Evolutionary conservation across 1,140 invertebrate species (phyloP).

Genomic region (Vanessa atalanta): DNA sequence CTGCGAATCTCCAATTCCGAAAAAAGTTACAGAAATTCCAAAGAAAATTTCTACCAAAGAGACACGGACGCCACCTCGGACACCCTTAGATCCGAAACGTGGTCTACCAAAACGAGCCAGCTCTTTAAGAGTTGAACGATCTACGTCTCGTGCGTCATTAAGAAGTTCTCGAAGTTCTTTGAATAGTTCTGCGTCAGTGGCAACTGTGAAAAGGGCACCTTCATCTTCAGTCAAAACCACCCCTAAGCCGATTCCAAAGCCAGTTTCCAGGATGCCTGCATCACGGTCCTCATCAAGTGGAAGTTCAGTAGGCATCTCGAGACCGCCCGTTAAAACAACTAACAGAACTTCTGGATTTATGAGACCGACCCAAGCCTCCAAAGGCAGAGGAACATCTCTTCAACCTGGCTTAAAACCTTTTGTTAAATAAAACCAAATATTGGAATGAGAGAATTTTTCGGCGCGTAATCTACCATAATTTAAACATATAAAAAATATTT

Average conservation of each 20-base stretch:
- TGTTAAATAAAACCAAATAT: slow-evolving; percentile 51
- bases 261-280: slow-evolving; percentile 81
- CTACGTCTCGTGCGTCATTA: slow-evolving; percentile 84
- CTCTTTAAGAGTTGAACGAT: slow-evolving; percentile 71
- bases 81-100: slow-evolving; percentile 64
- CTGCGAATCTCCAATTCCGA: slow-evolving; percentile 82
- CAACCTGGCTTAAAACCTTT: slow-evolving; percentile 45
- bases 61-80: slow-evolving; percentile 63
- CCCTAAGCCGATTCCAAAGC: slow-evolving; percentile 68
- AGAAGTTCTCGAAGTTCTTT: slow-evolving; percentile 90
- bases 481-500: slow-evolving; percentile 34
- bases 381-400: slow-evolving; percentile 57
- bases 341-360: slow-evolving; percentile 81
- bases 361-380: slow-evolving; percentile 81
- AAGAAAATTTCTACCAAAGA: slow-evolving; percentile 76
- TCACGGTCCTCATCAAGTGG: slow-evolving; percentile 87
- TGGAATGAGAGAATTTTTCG: slow-evolving; percentile 46
- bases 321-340: slow-evolving; percentile 59
- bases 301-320: slow-evolving; percentile 83
- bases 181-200: slow-evolving; percentile 90
- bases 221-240: slow-evolving; percentile 59
- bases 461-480: slow-evolving; percentile 20
- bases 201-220: slow-evolving; percentile 86
- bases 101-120: slow-evolving; percentile 60
- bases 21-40: slow-evolving; percentile 66